These are phyloP conservation scores for Platycheirus albimanus DNA, from an alignment of 2,888 invertebrate species.

Conservation along the genomic window DNA sequence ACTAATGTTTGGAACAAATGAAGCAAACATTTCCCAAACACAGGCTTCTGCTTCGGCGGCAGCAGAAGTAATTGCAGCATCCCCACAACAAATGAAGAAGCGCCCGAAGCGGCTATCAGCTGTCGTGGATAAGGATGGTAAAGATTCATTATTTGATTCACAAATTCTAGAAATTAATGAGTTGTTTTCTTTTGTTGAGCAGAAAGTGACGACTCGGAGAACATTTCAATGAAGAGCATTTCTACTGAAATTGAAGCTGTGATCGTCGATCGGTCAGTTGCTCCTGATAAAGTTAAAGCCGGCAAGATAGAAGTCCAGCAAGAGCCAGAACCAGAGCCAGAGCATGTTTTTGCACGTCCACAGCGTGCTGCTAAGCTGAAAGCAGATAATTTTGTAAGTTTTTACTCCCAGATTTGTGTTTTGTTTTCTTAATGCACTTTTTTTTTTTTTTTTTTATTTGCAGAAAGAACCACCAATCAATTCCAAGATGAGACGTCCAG, in stretches of 20 bases:
- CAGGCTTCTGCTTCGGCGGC: not conserved
- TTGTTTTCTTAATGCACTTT: no score
- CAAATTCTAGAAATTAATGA: not conserved
- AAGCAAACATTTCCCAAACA: not conserved
- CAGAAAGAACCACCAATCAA: constrained; percentile 77
- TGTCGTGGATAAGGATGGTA: constrained; percentile 77
- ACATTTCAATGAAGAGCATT: not conserved
- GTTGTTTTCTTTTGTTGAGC: constrained; percentile 12
- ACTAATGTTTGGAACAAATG: constrained; percentile 40
- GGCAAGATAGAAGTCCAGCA: constrained; percentile 44
- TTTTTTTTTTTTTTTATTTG: no score
- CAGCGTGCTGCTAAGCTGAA: constrained; percentile 80
- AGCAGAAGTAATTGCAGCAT: constrained; percentile 50
- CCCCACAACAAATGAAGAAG: constrained; percentile 80
- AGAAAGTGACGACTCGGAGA: constrained; percentile 9
- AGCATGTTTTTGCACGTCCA: constrained; percentile 77
- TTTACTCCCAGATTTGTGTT: not conserved
- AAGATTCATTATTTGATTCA: not conserved
- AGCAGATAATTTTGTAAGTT: constrained; percentile 76
- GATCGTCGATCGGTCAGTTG: constrained; percentile 21
- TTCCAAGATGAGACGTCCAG: constrained; percentile 78
- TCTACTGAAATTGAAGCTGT: constrained; percentile 19
- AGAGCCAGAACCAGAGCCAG: constrained; percentile 41
- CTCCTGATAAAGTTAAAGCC: not conserved
- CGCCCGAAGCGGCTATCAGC: constrained; percentile 78